Percentiles rank a stretch among this genome's conserved stretches.
Conservation (phyloP, 2,113 vertebrate species). For the Haliaeetus leucogaster region DNA sequence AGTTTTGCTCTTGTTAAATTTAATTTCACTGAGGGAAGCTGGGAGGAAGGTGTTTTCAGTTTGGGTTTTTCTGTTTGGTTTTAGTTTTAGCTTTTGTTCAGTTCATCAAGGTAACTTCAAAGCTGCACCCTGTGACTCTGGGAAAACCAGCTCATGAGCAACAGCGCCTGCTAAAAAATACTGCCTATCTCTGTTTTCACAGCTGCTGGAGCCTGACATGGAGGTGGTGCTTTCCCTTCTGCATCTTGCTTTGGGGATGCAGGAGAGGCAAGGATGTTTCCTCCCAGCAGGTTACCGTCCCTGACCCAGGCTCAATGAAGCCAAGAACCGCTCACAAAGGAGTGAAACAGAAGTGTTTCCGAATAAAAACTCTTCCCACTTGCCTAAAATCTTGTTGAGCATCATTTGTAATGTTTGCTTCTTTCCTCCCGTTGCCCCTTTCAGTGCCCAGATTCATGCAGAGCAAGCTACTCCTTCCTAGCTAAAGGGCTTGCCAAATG, state of each 20-base stretch:
- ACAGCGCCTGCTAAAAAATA: not conserved
- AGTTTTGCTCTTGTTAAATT: not conserved
- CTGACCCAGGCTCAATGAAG: not conserved
- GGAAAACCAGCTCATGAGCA: not conserved
- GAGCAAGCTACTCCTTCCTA: not conserved
- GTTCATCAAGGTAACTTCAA: constrained; percentile 6
- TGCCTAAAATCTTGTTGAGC: not conserved
- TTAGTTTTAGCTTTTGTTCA: not conserved
- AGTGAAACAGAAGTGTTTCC: not conserved
- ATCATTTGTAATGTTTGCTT: constrained; percentile 4
- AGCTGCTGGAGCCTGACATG: not conserved
- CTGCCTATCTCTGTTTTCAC: not conserved
- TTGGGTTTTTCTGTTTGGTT: not conserved
- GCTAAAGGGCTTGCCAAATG: constrained; percentile 37
- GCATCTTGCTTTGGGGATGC: not conserved
- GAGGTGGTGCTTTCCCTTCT: not conserved
- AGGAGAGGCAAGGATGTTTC: not conserved
- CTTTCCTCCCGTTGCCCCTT: not conserved
- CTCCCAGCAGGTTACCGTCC: not conserved
- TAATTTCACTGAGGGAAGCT: not conserved
- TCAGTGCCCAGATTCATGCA: not conserved
- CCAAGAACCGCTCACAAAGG: not conserved
- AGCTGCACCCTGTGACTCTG: not conserved
- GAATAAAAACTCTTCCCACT: not conserved
- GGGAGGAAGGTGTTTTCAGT: not conserved